Conservation (phyloP, 2,888 invertebrate species). For the Lamellibrachia columna region DNA sequence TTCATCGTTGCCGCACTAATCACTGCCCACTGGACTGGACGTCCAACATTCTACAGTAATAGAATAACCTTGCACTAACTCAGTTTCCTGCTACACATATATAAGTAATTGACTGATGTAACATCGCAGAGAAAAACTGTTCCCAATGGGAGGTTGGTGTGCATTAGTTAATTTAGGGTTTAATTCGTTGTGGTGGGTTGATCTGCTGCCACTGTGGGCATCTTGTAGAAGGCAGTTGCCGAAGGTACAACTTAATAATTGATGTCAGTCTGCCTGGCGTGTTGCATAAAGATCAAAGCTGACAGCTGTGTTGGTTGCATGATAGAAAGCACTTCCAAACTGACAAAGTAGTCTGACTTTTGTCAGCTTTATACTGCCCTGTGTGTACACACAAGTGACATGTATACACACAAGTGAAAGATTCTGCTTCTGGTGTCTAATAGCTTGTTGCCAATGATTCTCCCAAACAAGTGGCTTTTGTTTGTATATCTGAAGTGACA, state of each 20-base stretch:
- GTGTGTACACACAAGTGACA: neutral
- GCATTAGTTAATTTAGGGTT: conserved; percentile 16
- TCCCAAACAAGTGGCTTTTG: neutral
- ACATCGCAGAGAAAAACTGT: neutral
- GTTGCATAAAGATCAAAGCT: neutral
- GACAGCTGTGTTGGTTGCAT: neutral
- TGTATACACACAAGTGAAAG: neutral
- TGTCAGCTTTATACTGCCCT: neutral
- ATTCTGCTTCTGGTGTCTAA: neutral
- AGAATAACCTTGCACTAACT: neutral
- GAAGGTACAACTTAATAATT: neutral
- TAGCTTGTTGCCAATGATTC: neutral
- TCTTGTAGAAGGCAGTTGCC: neutral
- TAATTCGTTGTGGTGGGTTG: neutral
- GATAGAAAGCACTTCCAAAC: conserved; percentile 4
- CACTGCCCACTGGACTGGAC: neutral
- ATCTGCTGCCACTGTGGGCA: neutral
- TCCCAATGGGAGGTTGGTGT: neutral
- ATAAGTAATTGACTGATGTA: conserved; percentile 3
- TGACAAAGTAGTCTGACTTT: neutral
- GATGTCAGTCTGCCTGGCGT: neutral
- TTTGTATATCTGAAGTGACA: neutral
- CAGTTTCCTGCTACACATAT: neutral
- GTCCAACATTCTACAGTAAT: neutral
- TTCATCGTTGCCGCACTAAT: neutral